Evolutionary conservation across 1,140 invertebrate species (phyloP).

Genomic region (Portunus trituberculatus): DNA sequence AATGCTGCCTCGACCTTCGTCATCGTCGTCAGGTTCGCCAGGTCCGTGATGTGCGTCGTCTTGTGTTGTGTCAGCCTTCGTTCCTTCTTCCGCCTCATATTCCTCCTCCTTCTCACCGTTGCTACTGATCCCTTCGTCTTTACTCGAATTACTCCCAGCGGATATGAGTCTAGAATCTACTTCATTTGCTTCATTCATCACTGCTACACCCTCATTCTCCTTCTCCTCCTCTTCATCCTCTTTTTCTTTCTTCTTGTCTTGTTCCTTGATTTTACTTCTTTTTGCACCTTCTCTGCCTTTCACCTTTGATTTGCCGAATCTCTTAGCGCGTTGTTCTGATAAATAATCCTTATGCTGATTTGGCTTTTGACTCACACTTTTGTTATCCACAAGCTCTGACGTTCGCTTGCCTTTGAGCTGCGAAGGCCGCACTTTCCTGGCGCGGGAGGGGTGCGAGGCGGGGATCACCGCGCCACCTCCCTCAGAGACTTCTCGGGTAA

Average conservation of each 20-base stretch:
- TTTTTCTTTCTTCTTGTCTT: background rate
- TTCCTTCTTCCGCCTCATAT: conserved; percentile 4
- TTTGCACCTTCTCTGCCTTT: background rate
- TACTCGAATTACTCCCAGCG: conserved; percentile 28
- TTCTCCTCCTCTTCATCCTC: background rate
- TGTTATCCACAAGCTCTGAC: background rate
- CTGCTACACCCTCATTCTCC: background rate
- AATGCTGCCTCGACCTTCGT: conserved; percentile 58
- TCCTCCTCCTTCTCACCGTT: conserved; percentile 61
- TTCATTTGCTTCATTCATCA: background rate
- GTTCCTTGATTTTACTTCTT: background rate
- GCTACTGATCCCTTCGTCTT: conserved; percentile 63
- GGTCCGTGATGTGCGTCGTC: background rate
- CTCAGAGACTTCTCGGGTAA: conserved; percentile 15
- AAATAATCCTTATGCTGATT: conserved; percentile 48
- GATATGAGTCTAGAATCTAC: background rate
- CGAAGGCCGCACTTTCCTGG: conserved; percentile 31
- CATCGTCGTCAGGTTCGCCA: background rate
- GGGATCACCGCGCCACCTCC: background rate
- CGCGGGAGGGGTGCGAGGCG: background rate
- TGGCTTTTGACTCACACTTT: background rate
- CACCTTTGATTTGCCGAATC: conserved; percentile 7
- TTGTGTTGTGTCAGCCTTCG: background rate
- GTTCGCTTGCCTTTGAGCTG: background rate
- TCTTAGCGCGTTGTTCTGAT: conserved; percentile 48